Evolutionary conservation across 2,888 invertebrate genomes (phyloP).

Genomic region (Elegia similella): DNA sequence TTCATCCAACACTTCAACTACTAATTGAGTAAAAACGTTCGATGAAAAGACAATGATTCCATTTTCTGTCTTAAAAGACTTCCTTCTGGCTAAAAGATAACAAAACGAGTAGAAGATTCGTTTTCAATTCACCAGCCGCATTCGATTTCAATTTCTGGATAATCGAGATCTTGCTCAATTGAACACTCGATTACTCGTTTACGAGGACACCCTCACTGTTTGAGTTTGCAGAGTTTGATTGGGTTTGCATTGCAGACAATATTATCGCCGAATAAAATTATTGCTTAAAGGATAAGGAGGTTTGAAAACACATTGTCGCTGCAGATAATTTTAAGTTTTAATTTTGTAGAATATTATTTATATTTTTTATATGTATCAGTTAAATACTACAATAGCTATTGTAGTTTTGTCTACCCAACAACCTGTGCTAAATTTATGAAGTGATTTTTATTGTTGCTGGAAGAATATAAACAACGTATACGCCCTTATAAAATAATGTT

Average conservation of each 20-base stretch:
- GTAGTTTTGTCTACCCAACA: no score
- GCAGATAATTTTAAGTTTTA: not conserved
- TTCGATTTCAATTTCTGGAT: constrained; percentile 75
- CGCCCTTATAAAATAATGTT: no score
- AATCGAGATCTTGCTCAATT: constrained; percentile 79
- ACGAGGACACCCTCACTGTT: constrained; percentile 67
- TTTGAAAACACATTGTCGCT: constrained; percentile 18
- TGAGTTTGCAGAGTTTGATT: constrained; percentile 76
- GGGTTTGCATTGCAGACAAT: constrained; percentile 67
- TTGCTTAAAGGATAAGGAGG: constrained; percentile 40
- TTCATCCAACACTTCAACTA: not conserved
- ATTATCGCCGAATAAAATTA: constrained; percentile 60
- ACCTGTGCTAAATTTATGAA: no score
- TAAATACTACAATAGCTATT: no score
- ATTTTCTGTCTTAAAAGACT: constrained; percentile 18
- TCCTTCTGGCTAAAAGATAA: constrained; percentile 35
- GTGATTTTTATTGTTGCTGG: no score
- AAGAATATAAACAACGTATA: no score
- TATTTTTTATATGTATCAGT: not conserved
- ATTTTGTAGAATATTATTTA: not conserved
- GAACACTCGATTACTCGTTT: constrained; percentile 78
- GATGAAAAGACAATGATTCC: constrained; percentile 8
- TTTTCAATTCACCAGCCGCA: constrained; percentile 65
- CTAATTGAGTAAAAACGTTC: constrained; percentile 13
- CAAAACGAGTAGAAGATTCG: constrained; percentile 51